Conservation (phyloP, 2,797 vertebrate species). For the Fundulus diaphanus region DNA sequence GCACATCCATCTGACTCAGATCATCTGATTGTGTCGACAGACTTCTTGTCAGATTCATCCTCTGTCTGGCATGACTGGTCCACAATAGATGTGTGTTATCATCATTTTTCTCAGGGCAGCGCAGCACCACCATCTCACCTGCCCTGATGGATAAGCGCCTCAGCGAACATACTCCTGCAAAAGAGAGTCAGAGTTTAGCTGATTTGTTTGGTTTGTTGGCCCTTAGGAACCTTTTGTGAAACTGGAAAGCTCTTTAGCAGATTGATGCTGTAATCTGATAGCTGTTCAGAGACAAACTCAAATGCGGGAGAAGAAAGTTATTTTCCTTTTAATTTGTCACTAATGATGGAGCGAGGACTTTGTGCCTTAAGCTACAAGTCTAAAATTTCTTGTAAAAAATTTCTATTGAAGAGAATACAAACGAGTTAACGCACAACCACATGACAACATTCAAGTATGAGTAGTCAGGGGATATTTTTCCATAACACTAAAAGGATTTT, state of each 20-base stretch:
- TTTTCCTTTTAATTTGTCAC: not conserved
- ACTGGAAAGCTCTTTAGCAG: not conserved
- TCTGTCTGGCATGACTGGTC: slow-evolving; percentile 29
- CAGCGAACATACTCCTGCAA: slow-evolving; percentile 14
- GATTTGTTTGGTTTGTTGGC: not conserved
- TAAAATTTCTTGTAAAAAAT: not conserved
- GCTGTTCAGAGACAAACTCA: not conserved
- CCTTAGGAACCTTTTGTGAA: not conserved
- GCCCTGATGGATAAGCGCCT: not conserved
- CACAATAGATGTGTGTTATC: slow-evolving; percentile 19
- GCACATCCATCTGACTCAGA: slow-evolving; percentile 14
- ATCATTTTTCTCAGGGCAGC: not conserved
- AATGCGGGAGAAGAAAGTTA: not conserved
- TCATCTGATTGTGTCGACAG: slow-evolving; percentile 23
- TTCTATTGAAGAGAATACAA: not conserved
- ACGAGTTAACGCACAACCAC: not conserved
- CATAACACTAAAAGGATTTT: not conserved
- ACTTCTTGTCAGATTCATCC: slow-evolving; percentile 17
- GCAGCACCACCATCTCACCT: slow-evolving; percentile 55
- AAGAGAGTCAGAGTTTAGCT: not conserved
- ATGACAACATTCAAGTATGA: not conserved
- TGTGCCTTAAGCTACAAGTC: not conserved
- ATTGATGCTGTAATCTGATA: not conserved
- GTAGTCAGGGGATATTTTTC: not conserved
- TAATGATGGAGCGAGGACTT: not conserved